Evolutionary conservation across 1,140 invertebrate genomes (phyloP).

Genomic region (Cyclargus thomasi): DNA sequence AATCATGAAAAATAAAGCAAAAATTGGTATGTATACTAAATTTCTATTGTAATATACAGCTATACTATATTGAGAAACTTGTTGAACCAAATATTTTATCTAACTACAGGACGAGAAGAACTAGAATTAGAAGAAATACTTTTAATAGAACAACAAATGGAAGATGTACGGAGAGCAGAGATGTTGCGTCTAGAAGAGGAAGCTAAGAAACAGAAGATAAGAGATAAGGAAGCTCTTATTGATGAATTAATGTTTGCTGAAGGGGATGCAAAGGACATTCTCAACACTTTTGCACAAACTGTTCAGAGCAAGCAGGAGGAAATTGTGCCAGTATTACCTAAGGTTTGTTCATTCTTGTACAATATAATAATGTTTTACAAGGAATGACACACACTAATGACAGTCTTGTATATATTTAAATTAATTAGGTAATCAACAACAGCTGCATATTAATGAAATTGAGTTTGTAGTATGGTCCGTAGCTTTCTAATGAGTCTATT

Average conservation of each 20-base stretch:
- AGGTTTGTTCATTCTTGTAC: constrained; percentile 36
- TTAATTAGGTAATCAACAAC: too few species aligned
- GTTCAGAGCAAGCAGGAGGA: constrained; percentile 82
- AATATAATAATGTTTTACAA: too few species aligned
- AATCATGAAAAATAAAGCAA: constrained; percentile 91
- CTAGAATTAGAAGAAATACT: constrained; percentile 91
- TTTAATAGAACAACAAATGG: constrained; percentile 87
- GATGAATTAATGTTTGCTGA: constrained; percentile 96
- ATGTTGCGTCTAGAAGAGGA: constrained; percentile 80
- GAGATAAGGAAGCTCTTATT: constrained; percentile 92
- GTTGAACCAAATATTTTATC: not conserved
- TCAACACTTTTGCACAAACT: constrained; percentile 86
- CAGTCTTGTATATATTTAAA: too few species aligned
- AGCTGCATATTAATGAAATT: too few species aligned
- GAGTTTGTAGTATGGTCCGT: too few species aligned
- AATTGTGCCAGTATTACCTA: constrained; percentile 56
- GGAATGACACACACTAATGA: too few species aligned
- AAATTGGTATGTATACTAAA: constrained; percentile 73
- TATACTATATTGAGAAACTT: too few species aligned
- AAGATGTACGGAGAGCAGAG: constrained; percentile 80
- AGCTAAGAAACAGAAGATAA: constrained; percentile 87
- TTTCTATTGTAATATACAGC: constrained; percentile 14
- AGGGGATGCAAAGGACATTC: constrained; percentile 89
- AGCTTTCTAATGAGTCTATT: too few species aligned
- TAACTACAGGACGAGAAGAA: constrained; percentile 76